Evolutionary conservation across 2,888 invertebrate genomes (phyloP).

Genomic region (Oasisia sp.): DNA sequence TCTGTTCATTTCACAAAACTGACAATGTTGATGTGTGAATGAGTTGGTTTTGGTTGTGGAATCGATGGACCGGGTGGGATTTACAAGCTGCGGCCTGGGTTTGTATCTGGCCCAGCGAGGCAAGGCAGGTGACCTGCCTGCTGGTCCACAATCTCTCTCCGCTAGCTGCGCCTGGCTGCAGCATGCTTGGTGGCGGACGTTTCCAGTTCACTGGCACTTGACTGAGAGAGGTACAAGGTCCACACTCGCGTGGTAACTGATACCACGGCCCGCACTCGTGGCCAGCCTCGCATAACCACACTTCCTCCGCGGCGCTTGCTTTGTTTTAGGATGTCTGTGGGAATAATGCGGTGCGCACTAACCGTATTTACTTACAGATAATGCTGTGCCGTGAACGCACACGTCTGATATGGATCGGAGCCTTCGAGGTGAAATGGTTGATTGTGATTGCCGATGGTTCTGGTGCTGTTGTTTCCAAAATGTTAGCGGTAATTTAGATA

Average conservation of each 20-base stretch:
- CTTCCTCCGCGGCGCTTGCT: background rate
- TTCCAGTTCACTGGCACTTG: constrained; percentile 13
- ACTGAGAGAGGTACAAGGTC: background rate
- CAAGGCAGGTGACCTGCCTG: background rate
- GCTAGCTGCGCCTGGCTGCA: constrained; percentile 17
- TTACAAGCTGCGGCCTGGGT: background rate
- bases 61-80: background rate
- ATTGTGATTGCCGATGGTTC: background rate
- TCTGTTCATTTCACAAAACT: background rate
- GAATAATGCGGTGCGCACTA: background rate
- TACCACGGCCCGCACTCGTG: background rate
- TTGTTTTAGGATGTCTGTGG: background rate
- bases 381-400: background rate
- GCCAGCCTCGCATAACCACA: background rate
- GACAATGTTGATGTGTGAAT: background rate
- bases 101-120: background rate
- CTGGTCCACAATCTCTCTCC: background rate
- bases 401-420: background rate
- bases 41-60: background rate
- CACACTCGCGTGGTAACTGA: background rate
- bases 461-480: background rate
- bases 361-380: background rate
- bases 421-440: background rate
- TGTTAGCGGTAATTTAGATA: background rate
- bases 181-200: background rate